Evolutionary conservation across 2,113 vertebrate species (phyloP), one percentile per base, ranked within the genome.

Genomic region (Apistogramma diplotaenia): DNA sequence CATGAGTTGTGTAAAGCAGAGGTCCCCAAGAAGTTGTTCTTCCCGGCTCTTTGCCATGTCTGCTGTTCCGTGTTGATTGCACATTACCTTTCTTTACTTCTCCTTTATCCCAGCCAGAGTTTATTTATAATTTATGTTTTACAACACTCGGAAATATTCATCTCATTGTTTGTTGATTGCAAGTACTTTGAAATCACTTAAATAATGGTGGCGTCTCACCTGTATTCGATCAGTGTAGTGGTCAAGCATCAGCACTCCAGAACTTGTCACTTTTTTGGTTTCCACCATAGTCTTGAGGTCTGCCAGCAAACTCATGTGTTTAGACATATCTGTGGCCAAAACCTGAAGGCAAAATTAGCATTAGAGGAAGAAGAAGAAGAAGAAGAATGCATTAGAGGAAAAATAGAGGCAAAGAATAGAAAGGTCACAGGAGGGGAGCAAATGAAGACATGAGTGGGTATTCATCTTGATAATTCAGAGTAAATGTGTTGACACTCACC

Each of bases 201-300:
- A 55, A 78, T 74, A 31, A 18, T 8, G 56, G 7, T 8, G 56
- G 7, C 15, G 19, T 74, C 79, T 88, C 75, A 97, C 97, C 97
- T 99, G 97, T 93, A 98, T 99, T 61, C 97, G 91, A 91, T 99
- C 97, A 0, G 96, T 96, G 89, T 99, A 98, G 92, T 98, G 97
- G 92, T 99, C 97, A 4, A 99, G 94, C 88, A 98, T 89, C 78
- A 99, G 93, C 27, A 98, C 97, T 72, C 97, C 97, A 3, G 97
- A 99, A 80, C 97, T 98, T 15, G 97, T 98, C 87, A 99, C 97
- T 90, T 98, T 99, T 94, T 99, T 99, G 21, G 97, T 98, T 93
- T 98, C 97, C 82, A 99, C 97, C 97, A 99, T 99, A 1, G 97
- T 98, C 92, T 98, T 99, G 37, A 99, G 95, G 90, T 98, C 97